Conservation (phyloP, 2,888 invertebrate genomes). For the Abscondita cerata region DNA sequence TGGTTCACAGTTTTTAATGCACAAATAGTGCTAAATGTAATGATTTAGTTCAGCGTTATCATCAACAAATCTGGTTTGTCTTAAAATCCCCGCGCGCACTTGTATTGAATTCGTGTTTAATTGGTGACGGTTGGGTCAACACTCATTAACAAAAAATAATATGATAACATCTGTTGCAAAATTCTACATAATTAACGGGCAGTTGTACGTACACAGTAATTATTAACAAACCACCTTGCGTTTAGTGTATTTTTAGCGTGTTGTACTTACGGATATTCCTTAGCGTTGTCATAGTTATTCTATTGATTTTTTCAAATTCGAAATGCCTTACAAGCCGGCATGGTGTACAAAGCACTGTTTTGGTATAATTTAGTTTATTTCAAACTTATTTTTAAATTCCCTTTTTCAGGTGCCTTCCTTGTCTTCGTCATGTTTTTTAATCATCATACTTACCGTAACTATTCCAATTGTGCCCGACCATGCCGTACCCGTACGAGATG, state of each 20-base stretch:
- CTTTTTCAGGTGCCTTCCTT: conserved; percentile 61
- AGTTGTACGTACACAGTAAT: not conserved
- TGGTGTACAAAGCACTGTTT: conserved; percentile 5
- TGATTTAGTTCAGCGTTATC: too few species aligned
- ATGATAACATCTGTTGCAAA: too few species aligned
- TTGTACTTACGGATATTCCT: not conserved
- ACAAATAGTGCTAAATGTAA: too few species aligned
- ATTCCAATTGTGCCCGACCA: conserved; percentile 64
- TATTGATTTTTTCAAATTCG: conserved; percentile 2
- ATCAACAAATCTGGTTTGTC: too few species aligned
- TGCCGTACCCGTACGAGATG: conserved; percentile 72
- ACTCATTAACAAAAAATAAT: too few species aligned
- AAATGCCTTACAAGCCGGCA: not conserved
- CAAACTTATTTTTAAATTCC: not conserved
- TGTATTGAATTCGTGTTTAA: too few species aligned
- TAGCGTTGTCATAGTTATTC: conserved; percentile 2
- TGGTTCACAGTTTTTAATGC: too few species aligned
- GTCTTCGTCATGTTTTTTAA: conserved; percentile 67
- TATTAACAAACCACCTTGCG: not conserved
- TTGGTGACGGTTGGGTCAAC: too few species aligned
- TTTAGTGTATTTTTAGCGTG: not conserved
- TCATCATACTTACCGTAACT: conserved; percentile 70
- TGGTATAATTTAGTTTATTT: not conserved
- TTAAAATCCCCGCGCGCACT: too few species aligned
- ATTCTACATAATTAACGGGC: too few species aligned